A percentile compares a stretch with the other conserved stretches of the same genome.
Conservation (phyloP, 2,113 vertebrate species). For the Osmerus mordax region DNA sequence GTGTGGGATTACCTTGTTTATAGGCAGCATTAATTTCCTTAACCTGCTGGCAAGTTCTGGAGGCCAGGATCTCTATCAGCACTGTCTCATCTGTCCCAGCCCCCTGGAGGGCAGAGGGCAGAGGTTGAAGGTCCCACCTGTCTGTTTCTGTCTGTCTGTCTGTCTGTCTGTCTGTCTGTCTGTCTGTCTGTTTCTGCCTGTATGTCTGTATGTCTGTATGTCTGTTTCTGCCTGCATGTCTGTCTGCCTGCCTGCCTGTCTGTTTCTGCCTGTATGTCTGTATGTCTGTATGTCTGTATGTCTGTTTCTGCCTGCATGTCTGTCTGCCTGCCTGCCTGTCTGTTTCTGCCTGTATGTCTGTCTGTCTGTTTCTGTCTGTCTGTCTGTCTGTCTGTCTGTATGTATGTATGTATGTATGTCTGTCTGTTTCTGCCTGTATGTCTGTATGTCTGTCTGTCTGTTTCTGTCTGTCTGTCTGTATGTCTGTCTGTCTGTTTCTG, state of each 20-base stretch:
- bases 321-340: background rate
- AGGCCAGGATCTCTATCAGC: slow-evolving; percentile 87
- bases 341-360: background rate
- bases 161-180: background rate
- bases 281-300: background rate
- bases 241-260: background rate
- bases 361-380: background rate
- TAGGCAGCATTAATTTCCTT: slow-evolving; percentile 80
- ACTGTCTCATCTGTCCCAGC: slow-evolving; percentile 90
- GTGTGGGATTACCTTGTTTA: slow-evolving; percentile 72
- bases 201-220: no score
- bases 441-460: no score
- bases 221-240: background rate
- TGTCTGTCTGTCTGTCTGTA: background rate
- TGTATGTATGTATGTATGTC: no score
- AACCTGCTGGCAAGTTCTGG: slow-evolving; percentile 80
- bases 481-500: background rate
- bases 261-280: background rate
- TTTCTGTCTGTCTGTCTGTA: background rate
- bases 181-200: background rate
- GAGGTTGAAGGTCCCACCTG: background rate
- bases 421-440: background rate
- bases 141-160: background rate
- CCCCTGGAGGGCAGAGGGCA: slow-evolving; percentile 70
- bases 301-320: background rate